Percentiles rank a stretch among this genome's conserved stretches.
phyloP scores from a whole-genome alignment of 2,113 vertebrate species.

The Corynorhinus townsendii region DNA sequence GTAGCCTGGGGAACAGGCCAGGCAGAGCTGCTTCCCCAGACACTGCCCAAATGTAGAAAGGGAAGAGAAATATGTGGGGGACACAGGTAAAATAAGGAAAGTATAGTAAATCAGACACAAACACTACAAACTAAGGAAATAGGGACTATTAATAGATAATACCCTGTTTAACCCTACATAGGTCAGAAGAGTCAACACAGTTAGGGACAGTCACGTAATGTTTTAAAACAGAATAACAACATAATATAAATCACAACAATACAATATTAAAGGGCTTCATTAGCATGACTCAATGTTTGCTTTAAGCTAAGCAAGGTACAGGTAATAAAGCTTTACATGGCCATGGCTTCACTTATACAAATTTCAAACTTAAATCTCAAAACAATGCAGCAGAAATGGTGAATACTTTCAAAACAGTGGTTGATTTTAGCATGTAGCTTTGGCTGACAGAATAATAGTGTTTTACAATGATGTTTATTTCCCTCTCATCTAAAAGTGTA shows the following conservation, averaged over 20 bases:
- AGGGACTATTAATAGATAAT: background rate
- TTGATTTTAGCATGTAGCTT: background rate
- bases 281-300: background rate
- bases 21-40: background rate
- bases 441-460: background rate
- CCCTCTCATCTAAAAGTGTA: background rate
- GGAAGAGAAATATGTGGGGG: background rate
- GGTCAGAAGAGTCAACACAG: background rate
- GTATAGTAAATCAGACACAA: background rate
- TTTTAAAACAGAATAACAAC: background rate
- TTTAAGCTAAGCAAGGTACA: background rate
- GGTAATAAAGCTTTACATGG: constrained; percentile 18
- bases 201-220: background rate
- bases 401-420: background rate
- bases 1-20: background rate
- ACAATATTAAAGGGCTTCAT: background rate
- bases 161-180: constrained; percentile 45
- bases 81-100: background rate
- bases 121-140: constrained; percentile 51
- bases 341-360: background rate
- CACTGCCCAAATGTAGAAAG: background rate
- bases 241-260: background rate
- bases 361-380: background rate
- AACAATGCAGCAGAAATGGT: background rate
- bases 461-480: background rate